Evolutionary conservation across 2,797 vertebrate species (phyloP).

Genomic region (Novumbra hubbsi): DNA sequence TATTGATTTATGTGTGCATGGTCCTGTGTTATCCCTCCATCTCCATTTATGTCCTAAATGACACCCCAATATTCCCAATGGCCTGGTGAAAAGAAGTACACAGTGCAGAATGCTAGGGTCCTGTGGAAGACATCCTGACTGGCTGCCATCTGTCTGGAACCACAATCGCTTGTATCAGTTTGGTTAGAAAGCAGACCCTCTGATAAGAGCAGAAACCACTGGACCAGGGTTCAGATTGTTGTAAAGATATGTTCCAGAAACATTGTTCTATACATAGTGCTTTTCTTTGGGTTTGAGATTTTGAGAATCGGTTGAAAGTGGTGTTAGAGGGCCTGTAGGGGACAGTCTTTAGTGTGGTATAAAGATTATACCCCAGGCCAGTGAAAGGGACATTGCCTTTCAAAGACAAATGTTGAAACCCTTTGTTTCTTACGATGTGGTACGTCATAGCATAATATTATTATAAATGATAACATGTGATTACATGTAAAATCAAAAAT

Average conservation of each 20-base stretch:
- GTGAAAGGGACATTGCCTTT: too few species aligned
- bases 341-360: too few species aligned
- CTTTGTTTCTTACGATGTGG: too few species aligned
- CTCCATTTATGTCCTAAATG: background rate
- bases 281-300: too few species aligned
- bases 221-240: background rate
- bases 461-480: too few species aligned
- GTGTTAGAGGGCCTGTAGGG: too few species aligned
- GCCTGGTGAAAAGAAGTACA: conserved; percentile 1
- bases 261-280: too few species aligned
- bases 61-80: background rate
- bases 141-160: background rate
- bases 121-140: background rate
- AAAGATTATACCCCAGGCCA: too few species aligned
- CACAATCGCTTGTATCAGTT: background rate
- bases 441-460: too few species aligned
- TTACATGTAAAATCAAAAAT: too few species aligned
- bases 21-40: background rate
- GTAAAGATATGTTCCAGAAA: background rate
- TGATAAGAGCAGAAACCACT: background rate
- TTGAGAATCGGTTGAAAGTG: too few species aligned
- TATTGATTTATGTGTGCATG: conserved; percentile 2
- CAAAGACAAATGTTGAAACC: too few species aligned
- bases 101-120: background rate
- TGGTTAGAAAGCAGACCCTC: background rate